Conservation (phyloP, 2,797 vertebrate species). For the Spondyliosoma cantharus region DNA sequence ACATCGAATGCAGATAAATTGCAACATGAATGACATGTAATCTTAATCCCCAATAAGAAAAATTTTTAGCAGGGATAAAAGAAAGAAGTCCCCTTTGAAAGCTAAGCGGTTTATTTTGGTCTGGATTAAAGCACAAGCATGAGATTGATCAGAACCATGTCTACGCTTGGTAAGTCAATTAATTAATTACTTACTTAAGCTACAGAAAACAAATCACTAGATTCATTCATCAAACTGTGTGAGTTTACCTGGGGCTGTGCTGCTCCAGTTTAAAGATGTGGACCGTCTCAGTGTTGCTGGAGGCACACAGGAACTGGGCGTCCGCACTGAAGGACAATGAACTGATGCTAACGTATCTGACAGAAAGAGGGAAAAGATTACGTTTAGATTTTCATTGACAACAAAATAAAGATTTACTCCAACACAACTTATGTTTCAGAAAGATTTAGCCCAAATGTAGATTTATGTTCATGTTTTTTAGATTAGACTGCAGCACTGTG, state of each 20-base stretch:
- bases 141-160: background rate
- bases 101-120: constrained; percentile 3
- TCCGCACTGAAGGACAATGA: constrained; percentile 94
- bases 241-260: constrained; percentile 81
- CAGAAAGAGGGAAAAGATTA: constrained; percentile 10
- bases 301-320: constrained; percentile 93
- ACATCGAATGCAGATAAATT: background rate
- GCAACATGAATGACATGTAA: too few species aligned
- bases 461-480: background rate
- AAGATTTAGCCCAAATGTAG: too few species aligned
- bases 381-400: background rate
- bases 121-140: background rate
- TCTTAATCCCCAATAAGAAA: background rate
- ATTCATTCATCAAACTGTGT: background rate
- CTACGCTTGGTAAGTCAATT: background rate
- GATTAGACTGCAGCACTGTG: background rate
- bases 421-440: background rate
- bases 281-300: constrained; percentile 96
- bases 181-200: background rate
- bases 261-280: constrained; percentile 96
- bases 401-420: background rate
- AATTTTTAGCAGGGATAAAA: background rate
- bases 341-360: constrained; percentile 94
- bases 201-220: background rate
- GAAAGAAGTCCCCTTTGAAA: background rate